phyloP scores from a whole-genome alignment of 2,888 invertebrate species.

The Teleogryllus oceanicus region DNA sequence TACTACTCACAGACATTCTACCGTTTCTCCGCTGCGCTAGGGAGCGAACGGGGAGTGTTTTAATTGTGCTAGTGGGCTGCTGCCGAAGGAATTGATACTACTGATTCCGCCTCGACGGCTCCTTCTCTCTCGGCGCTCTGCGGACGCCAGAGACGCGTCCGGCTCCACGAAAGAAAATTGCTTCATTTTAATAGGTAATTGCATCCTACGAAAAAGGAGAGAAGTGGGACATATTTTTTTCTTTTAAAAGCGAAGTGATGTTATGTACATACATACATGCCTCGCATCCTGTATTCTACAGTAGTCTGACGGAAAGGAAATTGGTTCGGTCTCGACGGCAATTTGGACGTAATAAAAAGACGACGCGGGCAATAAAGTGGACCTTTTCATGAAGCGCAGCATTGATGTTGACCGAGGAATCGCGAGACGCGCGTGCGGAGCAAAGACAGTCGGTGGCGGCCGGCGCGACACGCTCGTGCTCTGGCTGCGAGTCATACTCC shows the following conservation, averaged over 20 bases:
- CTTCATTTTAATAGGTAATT: conserved; percentile 5
- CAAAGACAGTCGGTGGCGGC: too few relatives aligned
- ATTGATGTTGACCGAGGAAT: too few relatives aligned
- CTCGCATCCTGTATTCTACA: not conserved
- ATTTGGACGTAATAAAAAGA: not conserved
- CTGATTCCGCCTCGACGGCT: not conserved
- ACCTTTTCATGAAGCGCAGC: not conserved
- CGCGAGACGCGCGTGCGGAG: too few relatives aligned
- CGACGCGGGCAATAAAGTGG: not conserved
- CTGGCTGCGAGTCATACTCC: too few relatives aligned
- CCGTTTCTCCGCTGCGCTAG: conserved; percentile 23
- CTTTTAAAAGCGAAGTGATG: not conserved
- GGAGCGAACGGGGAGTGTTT: conserved; percentile 12
- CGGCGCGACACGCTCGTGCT: too few relatives aligned
- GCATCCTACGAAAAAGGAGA: conserved; percentile 5
- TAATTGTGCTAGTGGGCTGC: not conserved
- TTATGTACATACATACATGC: not conserved
- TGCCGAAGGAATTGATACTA: not conserved
- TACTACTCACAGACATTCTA: conserved; percentile 29
- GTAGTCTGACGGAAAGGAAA: not conserved
- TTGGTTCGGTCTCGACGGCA: not conserved
- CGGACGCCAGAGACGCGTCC: conserved; percentile 8
- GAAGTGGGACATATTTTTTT: not conserved
- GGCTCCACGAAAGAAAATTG: not conserved
- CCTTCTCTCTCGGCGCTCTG: not conserved